Base-by-base conservation (phyloP, 2,888 invertebrate genomes). In the Beris chalybata region DNA sequence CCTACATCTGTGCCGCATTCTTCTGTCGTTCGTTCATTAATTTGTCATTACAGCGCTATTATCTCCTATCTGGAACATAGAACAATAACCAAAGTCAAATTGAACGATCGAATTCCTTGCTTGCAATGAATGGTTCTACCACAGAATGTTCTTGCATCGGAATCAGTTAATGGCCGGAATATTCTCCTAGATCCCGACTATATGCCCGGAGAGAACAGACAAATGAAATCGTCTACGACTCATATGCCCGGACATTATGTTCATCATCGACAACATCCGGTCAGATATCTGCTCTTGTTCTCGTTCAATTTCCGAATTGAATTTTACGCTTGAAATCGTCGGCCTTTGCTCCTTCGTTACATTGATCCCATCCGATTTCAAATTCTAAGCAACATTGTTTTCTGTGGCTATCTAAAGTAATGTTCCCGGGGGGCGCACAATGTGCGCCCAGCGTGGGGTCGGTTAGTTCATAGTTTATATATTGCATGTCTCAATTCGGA, bases 261-360 rank as follows among this genome's bases (percentile, higher is more conserved):
- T 65, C 65, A 65, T 56, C 65, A 65, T 50, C 48, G 55, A 65
- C 65, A 65, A 38, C 38, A 38, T 38, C 38, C 38, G 38, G 38
- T 38, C 38, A 9, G 38, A 22, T 22, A 22, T 65, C 65, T 48
- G 65, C 55, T 65, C 56, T 54, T 47, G 65, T 65, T 48, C 65
- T 54, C 56, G 65, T 65, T 48, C 65, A 65, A 65, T 65, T 56
- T 65, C 56, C 65, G 56, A 65, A 56, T 55, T 65, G 56, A 56
- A 65, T 65, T 65, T 65, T 56, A 55, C 65, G 56, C 31, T 65
- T n/a, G 38, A 32, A 65, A 65, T 56, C 5, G 38, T 9, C 38
- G 38, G 9, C 38, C 38, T 38, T 38, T 38, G 38, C 38, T 38
- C 38, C 9, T 38, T 9, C 38, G 38, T 38, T 38, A 38, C 38